These are phyloP conservation scores for Catocala fraxini DNA, from an alignment of 2,888 invertebrate genomes.

Conservation along the genomic window DNA sequence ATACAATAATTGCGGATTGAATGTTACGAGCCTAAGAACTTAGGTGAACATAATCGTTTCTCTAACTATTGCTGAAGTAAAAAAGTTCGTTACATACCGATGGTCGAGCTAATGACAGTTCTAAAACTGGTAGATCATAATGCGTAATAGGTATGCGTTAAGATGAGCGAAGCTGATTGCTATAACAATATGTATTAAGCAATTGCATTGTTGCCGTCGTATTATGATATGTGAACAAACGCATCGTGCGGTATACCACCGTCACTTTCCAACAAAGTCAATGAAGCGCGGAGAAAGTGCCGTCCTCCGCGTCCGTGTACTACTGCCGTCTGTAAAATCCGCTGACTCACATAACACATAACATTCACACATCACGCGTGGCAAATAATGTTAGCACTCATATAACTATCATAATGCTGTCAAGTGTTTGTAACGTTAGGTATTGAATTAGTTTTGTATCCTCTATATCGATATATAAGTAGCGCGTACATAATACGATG, in stretches of 20 bases:
- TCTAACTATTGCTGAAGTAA: too few relatives aligned
- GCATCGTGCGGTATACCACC: slow-evolving; percentile 72
- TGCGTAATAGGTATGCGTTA: slow-evolving; percentile 37
- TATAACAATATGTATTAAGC: slow-evolving; percentile 55
- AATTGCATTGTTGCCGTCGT: slow-evolving; percentile 54
- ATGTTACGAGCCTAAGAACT: too few relatives aligned
- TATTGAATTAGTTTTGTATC: too few relatives aligned
- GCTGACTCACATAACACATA: slow-evolving; percentile 78
- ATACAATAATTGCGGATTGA: too few relatives aligned
- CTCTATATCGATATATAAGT: too few relatives aligned
- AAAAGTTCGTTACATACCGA: background rate
- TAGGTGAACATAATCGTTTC: too few relatives aligned
- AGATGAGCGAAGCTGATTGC: slow-evolving; percentile 41
- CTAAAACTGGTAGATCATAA: slow-evolving; percentile 6
- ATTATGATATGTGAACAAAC: slow-evolving; percentile 58
- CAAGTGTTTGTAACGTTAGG: too few relatives aligned
- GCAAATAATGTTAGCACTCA: slow-evolving; percentile 2
- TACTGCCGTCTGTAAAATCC: slow-evolving; percentile 72
- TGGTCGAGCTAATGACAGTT: background rate
- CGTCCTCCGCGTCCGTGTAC: slow-evolving; percentile 82
- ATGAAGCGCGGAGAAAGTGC: slow-evolving; percentile 86
- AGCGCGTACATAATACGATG: too few relatives aligned
- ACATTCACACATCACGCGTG: slow-evolving; percentile 27
- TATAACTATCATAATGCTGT: background rate
- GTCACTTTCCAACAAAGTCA: slow-evolving; percentile 86